These are phyloP conservation scores for Campaea margaritaria DNA, from an alignment of 2,888 invertebrate species.

Conservation along the genomic window DNA sequence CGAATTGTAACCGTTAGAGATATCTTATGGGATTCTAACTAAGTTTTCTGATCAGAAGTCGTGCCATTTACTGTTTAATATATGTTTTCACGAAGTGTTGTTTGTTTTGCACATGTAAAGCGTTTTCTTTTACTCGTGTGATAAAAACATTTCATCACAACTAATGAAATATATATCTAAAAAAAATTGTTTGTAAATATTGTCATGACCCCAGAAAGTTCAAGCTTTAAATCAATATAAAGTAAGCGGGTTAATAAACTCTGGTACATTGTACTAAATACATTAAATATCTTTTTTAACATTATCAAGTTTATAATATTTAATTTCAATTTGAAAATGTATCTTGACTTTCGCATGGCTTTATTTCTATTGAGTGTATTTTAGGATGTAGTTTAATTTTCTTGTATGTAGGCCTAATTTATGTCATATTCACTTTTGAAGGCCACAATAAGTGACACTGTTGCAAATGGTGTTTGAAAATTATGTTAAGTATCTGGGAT, in stretches of 20 bases:
- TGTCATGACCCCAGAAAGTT: slow-evolving; percentile 20
- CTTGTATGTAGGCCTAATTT: slow-evolving; percentile 29
- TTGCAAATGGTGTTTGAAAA: slow-evolving; percentile 14
- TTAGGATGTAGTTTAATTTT: slow-evolving; percentile 24
- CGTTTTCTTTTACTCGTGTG: slow-evolving; percentile 17
- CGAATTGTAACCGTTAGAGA: slow-evolving; percentile 53
- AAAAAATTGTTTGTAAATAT: slow-evolving; percentile 32
- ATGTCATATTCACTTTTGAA: slow-evolving; percentile 5
- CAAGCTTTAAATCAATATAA: slow-evolving; percentile 27
- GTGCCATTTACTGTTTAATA: slow-evolving; percentile 72
- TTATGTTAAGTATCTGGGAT: background rate
- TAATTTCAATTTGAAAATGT: slow-evolving; percentile 15
- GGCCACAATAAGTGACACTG: slow-evolving; percentile 15
- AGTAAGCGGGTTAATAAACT: slow-evolving; percentile 14
- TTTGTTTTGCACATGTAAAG: slow-evolving; percentile 26
- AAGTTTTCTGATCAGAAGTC: slow-evolving; percentile 66
- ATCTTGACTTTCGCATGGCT: slow-evolving; percentile 10
- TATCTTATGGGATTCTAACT: slow-evolving; percentile 63
- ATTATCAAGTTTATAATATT: slow-evolving; percentile 19
- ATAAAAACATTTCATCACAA: slow-evolving; percentile 24
- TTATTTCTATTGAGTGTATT: slow-evolving; percentile 22
- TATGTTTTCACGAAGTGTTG: slow-evolving; percentile 32
- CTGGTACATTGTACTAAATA: slow-evolving; percentile 25
- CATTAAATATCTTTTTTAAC: slow-evolving; percentile 1
- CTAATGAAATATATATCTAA: background rate